Evolutionary conservation across 2,888 invertebrate genomes (phyloP).

Genomic region (Caenorhabditis angaria): DNA sequence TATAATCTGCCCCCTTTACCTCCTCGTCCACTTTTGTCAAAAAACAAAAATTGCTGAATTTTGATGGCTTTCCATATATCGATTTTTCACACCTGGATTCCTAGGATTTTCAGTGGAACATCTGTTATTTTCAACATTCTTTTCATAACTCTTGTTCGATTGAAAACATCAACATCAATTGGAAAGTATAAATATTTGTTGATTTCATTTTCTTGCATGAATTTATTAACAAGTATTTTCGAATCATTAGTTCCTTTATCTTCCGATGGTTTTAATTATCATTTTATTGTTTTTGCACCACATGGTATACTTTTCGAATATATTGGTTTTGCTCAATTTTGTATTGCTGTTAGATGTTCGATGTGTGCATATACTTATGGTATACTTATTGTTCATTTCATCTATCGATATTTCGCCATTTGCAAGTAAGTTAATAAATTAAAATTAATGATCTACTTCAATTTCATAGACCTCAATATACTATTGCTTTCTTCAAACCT

Average conservation of each 20-base stretch:
- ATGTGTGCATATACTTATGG: conserved; percentile 20
- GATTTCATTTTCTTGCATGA: conserved; percentile 12
- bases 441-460: not conserved
- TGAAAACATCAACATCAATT: conserved; percentile 12
- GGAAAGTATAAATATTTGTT: conserved; percentile 16
- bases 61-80: no score
- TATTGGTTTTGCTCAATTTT: conserved; percentile 5
- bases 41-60: not conserved
- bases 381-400: conserved; percentile 16
- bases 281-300: conserved; percentile 14
- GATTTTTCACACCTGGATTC: conserved; percentile 15
- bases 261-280: conserved; percentile 17
- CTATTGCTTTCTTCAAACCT: conserved; percentile 3
- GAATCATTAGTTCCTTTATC: conserved; percentile 15
- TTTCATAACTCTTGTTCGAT: conserved; percentile 9
- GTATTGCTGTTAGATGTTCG: conserved; percentile 14
- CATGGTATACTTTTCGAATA: conserved; percentile 14
- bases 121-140: conserved; percentile 12
- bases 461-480: conserved; percentile 9
- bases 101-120: conserved; percentile 8
- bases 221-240: conserved; percentile 7
- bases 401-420: conserved; percentile 17
- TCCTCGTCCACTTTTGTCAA: no score
- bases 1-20: no score
- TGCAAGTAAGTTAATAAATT: not conserved